Evolutionary conservation across 2,888 invertebrate species (phyloP), one percentile per base, ranked within the genome.

Genomic region (Lithodes maja): DNA sequence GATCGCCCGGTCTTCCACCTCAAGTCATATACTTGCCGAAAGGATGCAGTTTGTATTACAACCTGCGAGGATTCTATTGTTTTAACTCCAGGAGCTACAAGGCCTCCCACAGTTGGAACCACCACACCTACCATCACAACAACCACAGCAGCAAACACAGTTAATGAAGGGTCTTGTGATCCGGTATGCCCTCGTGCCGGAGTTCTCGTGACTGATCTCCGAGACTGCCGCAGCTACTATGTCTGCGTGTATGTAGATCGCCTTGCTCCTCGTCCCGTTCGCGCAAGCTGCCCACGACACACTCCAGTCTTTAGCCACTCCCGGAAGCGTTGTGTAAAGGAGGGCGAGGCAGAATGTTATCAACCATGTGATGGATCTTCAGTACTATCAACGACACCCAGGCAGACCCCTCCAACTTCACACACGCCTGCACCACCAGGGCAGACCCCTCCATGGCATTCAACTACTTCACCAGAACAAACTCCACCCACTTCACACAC

Each of bases 1-100:
- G 69, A 81, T n/a, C 79, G 85, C 17, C 88, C 88, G 7, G 54
- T 89, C 33, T 89, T 89, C 61, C 75, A 89, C 55, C 71, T 89
- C 17, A 17, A 79, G 9, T 80, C 81, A 15, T 85, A 85, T 78
- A 89, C 80, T 49, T 89, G 88, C 55, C 85, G 54, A 49, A 55
- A 49, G 49, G 61, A 53, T 49, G 84, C 68, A 5, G 71, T 81
- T 12, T 89, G 88, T 49, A 85, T 89, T 68, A 80, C 33, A 50
- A 89, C 85, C 17, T 89, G 88, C 77, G 68, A 33, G 17, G 83
- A 79, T 52, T 77, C 17, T 12, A 61, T 69, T 33, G 5, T 83
- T 33, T n/a, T 55, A 17, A 71, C 55, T 9, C 15, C 54, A 74
- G 55, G 17, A 7, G 54, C 77, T 52, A 33, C 54, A 17, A 71